phyloP scores from a whole-genome alignment of 2,888 invertebrate genomes.

The Mechanitis messenoides region DNA sequence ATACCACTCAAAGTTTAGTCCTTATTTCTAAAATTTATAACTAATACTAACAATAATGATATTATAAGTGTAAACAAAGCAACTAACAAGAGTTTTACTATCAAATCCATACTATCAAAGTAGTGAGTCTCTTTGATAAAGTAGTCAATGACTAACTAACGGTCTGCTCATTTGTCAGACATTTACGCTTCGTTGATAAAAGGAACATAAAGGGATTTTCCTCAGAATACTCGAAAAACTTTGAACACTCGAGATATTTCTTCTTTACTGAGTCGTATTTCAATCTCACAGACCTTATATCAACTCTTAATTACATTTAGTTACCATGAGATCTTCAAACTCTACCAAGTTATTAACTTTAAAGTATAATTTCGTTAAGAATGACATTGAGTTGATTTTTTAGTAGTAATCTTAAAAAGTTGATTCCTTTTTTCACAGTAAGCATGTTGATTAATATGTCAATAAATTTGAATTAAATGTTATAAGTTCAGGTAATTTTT shows the following conservation, averaged over 20 bases:
- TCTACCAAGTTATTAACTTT: too few species aligned
- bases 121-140: constrained; percentile 20
- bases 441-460: too few species aligned
- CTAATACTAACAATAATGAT: background rate
- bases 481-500: constrained; percentile 42
- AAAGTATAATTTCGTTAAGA: too few species aligned
- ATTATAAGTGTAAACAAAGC: background rate
- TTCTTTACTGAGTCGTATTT: constrained; percentile 6
- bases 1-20: background rate
- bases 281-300: constrained; percentile 1
- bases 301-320: background rate
- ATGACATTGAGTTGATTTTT: too few species aligned
- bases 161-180: constrained; percentile 23
- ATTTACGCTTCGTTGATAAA: constrained; percentile 23
- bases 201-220: constrained; percentile 22
- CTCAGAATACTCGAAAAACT: constrained; percentile 15
- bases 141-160: constrained; percentile 26
- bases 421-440: too few species aligned
- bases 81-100: background rate
- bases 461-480: background rate
- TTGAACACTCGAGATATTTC: constrained; percentile 13
- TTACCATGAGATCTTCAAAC: too few species aligned
- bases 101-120: constrained; percentile 6
- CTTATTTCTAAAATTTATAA: background rate
- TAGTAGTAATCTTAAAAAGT: too few species aligned